Conservation (phyloP, 2,797 vertebrate genomes). For the Gadopsis marmoratus region DNA sequence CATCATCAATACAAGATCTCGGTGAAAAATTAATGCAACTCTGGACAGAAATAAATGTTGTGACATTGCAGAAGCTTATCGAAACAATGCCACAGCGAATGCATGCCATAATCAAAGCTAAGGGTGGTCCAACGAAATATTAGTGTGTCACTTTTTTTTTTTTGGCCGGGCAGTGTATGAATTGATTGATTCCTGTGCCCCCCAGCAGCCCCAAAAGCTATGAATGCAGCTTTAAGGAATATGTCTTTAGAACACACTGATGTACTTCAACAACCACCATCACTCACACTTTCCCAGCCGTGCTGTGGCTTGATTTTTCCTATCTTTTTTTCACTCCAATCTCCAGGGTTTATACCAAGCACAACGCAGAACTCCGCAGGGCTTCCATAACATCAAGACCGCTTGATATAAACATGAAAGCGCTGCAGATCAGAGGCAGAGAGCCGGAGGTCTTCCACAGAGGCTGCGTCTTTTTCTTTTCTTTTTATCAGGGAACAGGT, state of each 20-base stretch:
- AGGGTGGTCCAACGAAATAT: too few relatives aligned
- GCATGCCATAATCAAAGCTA: too few relatives aligned
- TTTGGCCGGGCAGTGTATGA: too few relatives aligned
- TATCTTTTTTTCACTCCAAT: background rate
- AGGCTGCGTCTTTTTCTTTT: background rate
- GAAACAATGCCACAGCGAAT: too few relatives aligned
- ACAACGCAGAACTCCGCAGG: slow-evolving; percentile 7
- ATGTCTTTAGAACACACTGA: background rate
- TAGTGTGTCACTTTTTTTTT: too few relatives aligned
- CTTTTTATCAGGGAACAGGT: background rate
- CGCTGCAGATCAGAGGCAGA: slow-evolving; percentile 30
- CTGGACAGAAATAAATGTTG: too few relatives aligned
- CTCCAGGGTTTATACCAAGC: slow-evolving; percentile 19
- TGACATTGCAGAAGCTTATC: too few relatives aligned
- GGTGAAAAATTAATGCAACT: too few relatives aligned
- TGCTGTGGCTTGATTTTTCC: slow-evolving; percentile 12
- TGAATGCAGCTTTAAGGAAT: background rate
- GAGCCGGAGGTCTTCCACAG: background rate
- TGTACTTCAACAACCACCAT: slow-evolving; percentile 11
- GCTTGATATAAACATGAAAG: slow-evolving; percentile 38
- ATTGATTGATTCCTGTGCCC: too few relatives aligned
- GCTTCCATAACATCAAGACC: slow-evolving; percentile 18
- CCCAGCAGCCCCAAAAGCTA: background rate
- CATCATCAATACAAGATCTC: too few relatives aligned
- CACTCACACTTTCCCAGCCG: slow-evolving; percentile 13